Conservation (phyloP, 2,797 vertebrate species). For the Cyclopterus lumpus region DNA sequence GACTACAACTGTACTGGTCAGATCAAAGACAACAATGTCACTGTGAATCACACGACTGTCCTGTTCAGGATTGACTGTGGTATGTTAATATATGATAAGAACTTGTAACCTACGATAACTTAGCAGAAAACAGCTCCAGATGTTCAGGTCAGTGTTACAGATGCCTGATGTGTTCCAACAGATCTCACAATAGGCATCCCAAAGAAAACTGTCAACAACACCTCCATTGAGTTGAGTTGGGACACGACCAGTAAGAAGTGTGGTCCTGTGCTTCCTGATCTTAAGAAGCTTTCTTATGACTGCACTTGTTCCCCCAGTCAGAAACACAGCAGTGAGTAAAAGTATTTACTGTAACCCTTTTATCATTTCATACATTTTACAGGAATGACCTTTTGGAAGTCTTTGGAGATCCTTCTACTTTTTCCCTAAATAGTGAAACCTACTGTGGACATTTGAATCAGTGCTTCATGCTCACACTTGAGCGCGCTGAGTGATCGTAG, state of each 20-base stretch:
- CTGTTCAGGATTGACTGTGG: constrained; percentile 20
- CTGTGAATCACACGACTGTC: fast-evolving
- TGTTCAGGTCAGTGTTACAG: neutral
- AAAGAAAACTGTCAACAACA: fast-evolving
- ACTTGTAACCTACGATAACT: neutral
- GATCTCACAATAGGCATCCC: fast-evolving
- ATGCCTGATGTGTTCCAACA: constrained; percentile 49
- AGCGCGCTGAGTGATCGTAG: neutral
- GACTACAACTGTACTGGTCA: constrained; percentile 38
- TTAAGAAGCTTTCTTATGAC: fast-evolving
- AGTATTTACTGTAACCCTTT: neutral
- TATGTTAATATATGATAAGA: constrained; percentile 46
- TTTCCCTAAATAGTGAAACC: neutral
- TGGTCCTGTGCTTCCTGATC: fast-evolving
- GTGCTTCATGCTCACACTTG: neutral
- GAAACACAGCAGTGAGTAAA: neutral
- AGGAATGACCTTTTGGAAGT: neutral
- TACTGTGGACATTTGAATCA: neutral
- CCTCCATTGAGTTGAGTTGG: neutral
- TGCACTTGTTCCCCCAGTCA: constrained; percentile 8
- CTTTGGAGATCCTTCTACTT: neutral
- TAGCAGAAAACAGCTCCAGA: neutral
- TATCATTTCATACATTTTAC: neutral
- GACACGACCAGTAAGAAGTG: fast-evolving
- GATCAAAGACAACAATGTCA: fast-evolving